Conservation (phyloP, 2,113 vertebrate species). For the Rhegmatorhina hoffmannsi region DNA sequence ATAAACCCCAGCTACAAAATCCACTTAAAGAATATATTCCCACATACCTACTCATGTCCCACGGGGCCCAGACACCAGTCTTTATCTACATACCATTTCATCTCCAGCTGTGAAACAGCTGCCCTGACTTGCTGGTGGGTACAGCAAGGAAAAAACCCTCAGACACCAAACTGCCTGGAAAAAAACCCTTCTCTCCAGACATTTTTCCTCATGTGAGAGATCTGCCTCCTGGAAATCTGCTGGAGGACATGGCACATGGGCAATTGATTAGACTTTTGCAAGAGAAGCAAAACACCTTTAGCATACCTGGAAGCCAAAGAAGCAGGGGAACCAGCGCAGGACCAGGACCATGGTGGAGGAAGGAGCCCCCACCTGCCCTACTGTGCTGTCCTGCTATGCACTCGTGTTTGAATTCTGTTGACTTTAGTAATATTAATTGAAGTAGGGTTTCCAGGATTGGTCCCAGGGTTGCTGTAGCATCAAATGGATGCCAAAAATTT, state of each 20-base stretch:
- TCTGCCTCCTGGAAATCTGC: background rate
- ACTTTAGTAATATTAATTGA: constrained; percentile 24
- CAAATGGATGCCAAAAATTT: constrained; percentile 51
- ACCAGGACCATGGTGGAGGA: background rate
- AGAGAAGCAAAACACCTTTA: background rate
- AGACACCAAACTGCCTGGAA: background rate
- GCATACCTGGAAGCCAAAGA: background rate
- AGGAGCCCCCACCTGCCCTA: background rate
- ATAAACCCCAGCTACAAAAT: background rate
- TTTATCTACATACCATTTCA: background rate
- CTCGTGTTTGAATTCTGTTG: background rate
- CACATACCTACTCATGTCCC: fast-evolving
- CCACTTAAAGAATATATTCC: background rate
- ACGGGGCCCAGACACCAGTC: background rate
- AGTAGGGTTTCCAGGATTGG: constrained; percentile 2
- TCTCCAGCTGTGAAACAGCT: background rate
- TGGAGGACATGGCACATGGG: fast-evolving
- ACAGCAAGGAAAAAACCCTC: background rate
- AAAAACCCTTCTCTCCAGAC: background rate
- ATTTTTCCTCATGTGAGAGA: background rate
- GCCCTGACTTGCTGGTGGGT: fast-evolving
- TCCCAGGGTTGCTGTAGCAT: constrained; percentile 25
- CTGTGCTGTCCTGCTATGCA: background rate
- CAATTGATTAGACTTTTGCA: background rate
- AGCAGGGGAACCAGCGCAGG: background rate